These are phyloP conservation scores for Apeira syringaria DNA, from an alignment of 2,888 invertebrate species.

Conservation along the genomic window DNA sequence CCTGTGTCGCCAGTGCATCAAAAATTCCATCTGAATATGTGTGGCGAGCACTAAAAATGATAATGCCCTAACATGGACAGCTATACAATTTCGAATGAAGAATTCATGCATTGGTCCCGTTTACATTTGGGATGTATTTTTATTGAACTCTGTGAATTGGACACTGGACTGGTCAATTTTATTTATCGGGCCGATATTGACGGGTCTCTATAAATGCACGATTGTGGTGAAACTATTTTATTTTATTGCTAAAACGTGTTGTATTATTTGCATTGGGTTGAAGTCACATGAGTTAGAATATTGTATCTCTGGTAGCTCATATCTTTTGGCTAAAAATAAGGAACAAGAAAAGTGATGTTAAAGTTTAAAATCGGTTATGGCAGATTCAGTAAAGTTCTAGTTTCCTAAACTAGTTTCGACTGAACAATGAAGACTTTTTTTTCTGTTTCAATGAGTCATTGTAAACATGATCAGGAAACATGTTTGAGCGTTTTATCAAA, in stretches of 20 bases:
- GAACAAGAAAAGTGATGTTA: too few species aligned
- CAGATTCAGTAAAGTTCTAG: too few species aligned
- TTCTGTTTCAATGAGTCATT: too few species aligned
- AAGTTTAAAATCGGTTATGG: too few species aligned
- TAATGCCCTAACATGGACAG: slow-evolving; percentile 80
- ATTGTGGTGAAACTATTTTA: slow-evolving; percentile 43
- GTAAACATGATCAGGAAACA: too few species aligned
- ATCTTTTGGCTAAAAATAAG: too few species aligned
- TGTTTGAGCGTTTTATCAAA: too few species aligned
- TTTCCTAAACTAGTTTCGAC: too few species aligned
- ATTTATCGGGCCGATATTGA: slow-evolving; percentile 57
- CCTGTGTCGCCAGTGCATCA: slow-evolving; percentile 83
- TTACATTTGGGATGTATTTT: slow-evolving; percentile 76
- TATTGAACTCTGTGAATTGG: slow-evolving; percentile 71
- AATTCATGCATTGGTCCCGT: slow-evolving; percentile 75
- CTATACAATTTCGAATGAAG: slow-evolving; percentile 82
- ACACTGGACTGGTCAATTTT: slow-evolving; percentile 63
- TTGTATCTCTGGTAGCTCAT: too few species aligned
- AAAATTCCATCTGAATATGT: slow-evolving; percentile 84
- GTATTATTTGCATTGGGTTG: too few species aligned
- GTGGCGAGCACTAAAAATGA: slow-evolving; percentile 84
- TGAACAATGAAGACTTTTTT: too few species aligned
- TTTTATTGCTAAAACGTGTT: slow-evolving; percentile 25
- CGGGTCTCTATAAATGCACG: slow-evolving; percentile 38
- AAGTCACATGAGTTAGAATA: too few species aligned